Evolutionary conservation across 1,140 invertebrate genomes (phyloP), one percentile per base, ranked within the genome.

Genomic region (Dreissena polymorpha): DNA sequence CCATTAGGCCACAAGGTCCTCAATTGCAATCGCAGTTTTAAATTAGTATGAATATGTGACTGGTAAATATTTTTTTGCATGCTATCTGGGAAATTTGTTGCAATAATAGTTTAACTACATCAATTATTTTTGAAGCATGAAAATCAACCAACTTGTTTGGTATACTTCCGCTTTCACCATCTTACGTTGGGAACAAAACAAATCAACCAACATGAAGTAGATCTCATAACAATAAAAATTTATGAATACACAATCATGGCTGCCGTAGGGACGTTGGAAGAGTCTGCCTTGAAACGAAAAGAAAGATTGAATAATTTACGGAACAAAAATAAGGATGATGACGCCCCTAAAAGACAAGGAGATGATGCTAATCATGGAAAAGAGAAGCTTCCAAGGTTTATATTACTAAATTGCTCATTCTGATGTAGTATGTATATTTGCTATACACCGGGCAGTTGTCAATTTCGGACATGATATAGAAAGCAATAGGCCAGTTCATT

Each of bases 1-100:
- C n/a, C n/a, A n/a, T n/a, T 93, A 93, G 92, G 92, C 92, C 92
- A 93, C 92, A 93, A 87, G 91, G 89, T 88, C 90, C 69, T 70
- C 65, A 72, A 64, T 55, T 72, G n/a, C n/a, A n/a, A n/a, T 55
- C 12, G 18, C 18, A 18, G 18, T 55, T 12, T 18, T 55, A 12
- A 18, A 12, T 55, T 55, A 55, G 12, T 55, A 55, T 55, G 53
- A 12, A 55, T 18, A 12, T 55, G 18, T 12, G 53, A 18, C 53
- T 55, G 53, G 18, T 18, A 55, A 18, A n/a, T n/a, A n/a, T n/a
- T n/a, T 18, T 55, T 55, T 55, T 12, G 18, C 12, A 55, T 55
- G 53, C 53, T 12, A 55, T 55, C 18, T 55, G 53, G 18, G 18
- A 18, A 12, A 55, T 12, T 55, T 55, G 53, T 55, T 12, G 12